Evolutionary conservation across 2,888 invertebrate species (phyloP), one percentile per base, ranked within the genome.

Genomic region (Geophilus truncorum): DNA sequence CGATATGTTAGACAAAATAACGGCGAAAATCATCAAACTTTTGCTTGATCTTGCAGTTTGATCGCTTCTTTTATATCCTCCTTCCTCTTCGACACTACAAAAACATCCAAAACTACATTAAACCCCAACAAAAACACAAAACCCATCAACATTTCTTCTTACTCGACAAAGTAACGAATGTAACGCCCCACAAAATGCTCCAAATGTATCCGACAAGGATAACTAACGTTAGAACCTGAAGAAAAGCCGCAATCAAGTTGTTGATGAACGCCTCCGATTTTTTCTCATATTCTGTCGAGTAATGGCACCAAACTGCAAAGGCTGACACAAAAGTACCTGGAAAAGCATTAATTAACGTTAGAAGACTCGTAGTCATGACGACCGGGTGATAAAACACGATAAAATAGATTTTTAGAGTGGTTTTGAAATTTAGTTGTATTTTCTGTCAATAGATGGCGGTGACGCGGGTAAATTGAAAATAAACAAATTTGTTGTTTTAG

Each of bases 131-230:
- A n/a, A n/a, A n/a, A n/a, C n/a, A n/a, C n/a, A n/a, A n/a, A n/a
- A n/a, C n/a, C n/a, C n/a, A n/a, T n/a, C n/a, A n/a, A n/a, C n/a
- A n/a, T n/a, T n/a, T n/a, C n/a, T n/a, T 15, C 86, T 86, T 84
- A 87, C 88, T 84, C 78, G 88, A 85, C 80, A 88, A 84, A 81
- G 88, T 87, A 45, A 89, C 86, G 84, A 88, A 88, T 82, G 87
- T 86, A 84, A 88, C 86, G 9, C 88, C 88, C 88, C 88, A 88
- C 70, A 87, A 84, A 77, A 89, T 87, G 81, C 88, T 88, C 89
- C 89, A 89, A 40, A 89, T 86, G 87, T 88, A 88, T 62, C 89
- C 89, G 34, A 89, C 86, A 10, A 89, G 86, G 76, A 89, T 83
- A 36, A 88, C 86, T 77, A 87, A 86, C 4, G 87, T 87, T 79